Base-by-base conservation (phyloP, 1,140 invertebrate species). In the Drosophila pectinifera region DNA sequence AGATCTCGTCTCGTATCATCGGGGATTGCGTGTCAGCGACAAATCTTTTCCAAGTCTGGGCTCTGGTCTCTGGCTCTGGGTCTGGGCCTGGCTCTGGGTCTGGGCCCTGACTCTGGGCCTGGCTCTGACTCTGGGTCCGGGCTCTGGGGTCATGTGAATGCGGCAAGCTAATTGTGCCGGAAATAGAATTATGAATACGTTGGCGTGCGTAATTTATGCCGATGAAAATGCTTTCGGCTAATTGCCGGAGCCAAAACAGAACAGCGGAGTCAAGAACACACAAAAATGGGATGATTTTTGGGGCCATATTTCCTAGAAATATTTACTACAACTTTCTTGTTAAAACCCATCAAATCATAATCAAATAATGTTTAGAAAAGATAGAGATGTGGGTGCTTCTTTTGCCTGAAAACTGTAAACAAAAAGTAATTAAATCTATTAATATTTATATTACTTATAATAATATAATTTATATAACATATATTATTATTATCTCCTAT, bases 111-210 rank as follows among this genome's bases (percentile, higher is more conserved):
- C 14, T 4, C 5, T 0, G 36, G 36, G 14, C n/a, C 36, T 14
- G 14, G 14, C n/a, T n/a, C n/a, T n/a, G n/a, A n/a, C n/a, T n/a
- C n/a, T n/a, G n/a, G 14, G 13, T 22, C 14, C 16, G 20, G n/a
- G 4, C 5, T 61, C 58, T 65, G 58, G 62, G 62, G 62, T 65
- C 76, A 78, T 79, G 75, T 46, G 61, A 70, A 64, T 36, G 61
- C 69, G 68, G 54, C 74, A 53, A 62, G 78, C 55, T 88, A 88
- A 88, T 88, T 73, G 84, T 89, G 84, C 80, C 83, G 83, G 83
- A 88, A 88, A 88, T 88, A 88, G 84, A 88, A 88, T 88, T 88
- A 88, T 88, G 83, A 86, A 86, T 86, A 86, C 72, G 83, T 86
- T 86, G 83, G 79, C 83, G 80, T 89, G 80, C 84, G 77, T 88